Evolutionary conservation across 2,113 vertebrate genomes (phyloP).

Genomic region (Sceloporus undulatus): DNA sequence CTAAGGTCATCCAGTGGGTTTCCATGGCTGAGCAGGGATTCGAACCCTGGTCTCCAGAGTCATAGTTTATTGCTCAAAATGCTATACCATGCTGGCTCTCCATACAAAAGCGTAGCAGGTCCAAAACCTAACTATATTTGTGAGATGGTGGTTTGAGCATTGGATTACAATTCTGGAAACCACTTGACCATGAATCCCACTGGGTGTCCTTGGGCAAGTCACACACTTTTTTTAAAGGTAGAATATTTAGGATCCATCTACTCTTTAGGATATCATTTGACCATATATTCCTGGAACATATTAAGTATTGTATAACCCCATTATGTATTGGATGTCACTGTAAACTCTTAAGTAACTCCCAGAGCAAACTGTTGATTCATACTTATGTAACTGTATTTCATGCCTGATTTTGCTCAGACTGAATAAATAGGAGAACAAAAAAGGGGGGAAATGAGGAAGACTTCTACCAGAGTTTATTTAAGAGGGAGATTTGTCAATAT

Average conservation of each 20-base stretch:
- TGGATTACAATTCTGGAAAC: no score
- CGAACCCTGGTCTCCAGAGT: no score
- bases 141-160: no score
- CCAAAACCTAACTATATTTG: no score
- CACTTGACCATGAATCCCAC: no score
- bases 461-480: conserved; percentile 11
- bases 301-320: conserved; percentile 9
- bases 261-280: background rate
- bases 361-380: conserved; percentile 32
- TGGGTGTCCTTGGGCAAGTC: no score
- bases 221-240: background rate
- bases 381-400: conserved; percentile 31
- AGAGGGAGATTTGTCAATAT: background rate
- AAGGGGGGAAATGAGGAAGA: background rate
- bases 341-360: conserved; percentile 14
- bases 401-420: conserved; percentile 1
- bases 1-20: no score
- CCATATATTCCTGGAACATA: background rate
- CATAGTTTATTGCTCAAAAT: no score
- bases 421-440: background rate
- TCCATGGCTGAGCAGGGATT: no score
- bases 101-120: no score
- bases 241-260: background rate
- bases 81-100: no score
- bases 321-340: conserved; percentile 1